phyloP scores from a whole-genome alignment of 1,140 invertebrate species.

The Eumaeus atala region DNA sequence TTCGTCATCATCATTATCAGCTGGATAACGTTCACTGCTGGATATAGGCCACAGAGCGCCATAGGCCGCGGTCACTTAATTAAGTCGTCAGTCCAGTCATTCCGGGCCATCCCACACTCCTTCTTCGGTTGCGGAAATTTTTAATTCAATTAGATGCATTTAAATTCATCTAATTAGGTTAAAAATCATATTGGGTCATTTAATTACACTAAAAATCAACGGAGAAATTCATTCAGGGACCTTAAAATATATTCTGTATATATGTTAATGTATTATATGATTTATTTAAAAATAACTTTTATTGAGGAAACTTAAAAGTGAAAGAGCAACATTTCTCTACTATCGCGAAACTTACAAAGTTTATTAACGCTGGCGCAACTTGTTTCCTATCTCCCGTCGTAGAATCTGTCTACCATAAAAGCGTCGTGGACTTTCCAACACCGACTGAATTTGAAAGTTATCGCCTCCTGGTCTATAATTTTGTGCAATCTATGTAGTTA shows the following conservation, averaged over 20 bases:
- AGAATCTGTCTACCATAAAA: conserved; percentile 21
- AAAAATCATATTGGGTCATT: no score
- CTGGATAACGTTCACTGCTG: no score
- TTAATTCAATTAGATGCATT: no score
- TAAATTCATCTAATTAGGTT: no score
- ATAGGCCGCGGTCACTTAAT: no score
- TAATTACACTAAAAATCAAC: no score
- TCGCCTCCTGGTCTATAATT: not conserved
- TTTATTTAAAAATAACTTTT: conserved; percentile 11
- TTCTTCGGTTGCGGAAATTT: no score
- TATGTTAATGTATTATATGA: no score
- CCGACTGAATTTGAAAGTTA: conserved; percentile 14
- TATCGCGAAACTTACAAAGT: conserved; percentile 17
- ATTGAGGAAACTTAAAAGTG: conserved; percentile 19
- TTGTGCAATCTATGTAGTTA: conserved; percentile 1
- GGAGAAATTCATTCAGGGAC: conserved; percentile 16
- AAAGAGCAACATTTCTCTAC: conserved; percentile 18
- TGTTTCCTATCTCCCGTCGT: conserved; percentile 19
- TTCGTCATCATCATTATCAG: no score
- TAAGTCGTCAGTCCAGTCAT: no score
- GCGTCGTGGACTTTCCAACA: conserved; percentile 18
- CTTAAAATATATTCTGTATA: conserved; percentile 5
- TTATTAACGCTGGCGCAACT: conserved; percentile 18
- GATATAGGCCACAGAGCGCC: no score
- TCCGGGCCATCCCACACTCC: no score